These are phyloP conservation scores for Matsumyia berberina DNA, from an alignment of 2,888 invertebrate species.

Conservation along the genomic window DNA sequence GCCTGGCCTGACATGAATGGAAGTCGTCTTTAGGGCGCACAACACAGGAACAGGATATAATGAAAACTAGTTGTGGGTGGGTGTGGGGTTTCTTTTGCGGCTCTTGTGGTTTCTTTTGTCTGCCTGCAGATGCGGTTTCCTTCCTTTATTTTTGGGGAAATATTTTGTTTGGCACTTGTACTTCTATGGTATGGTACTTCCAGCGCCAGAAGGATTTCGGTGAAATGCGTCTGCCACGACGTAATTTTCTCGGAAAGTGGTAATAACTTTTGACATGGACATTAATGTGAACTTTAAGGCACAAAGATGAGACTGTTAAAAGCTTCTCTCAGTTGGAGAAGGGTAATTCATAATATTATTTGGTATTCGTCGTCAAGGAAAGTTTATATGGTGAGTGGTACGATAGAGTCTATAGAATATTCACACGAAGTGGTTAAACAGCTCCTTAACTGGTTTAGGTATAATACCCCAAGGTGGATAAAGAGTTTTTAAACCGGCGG, in stretches of 20 bases:
- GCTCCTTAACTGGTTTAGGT: no score
- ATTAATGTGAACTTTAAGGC: background rate
- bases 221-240: slow-evolving; percentile 23
- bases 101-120: slow-evolving; percentile 61
- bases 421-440: no score
- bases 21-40: slow-evolving; percentile 45
- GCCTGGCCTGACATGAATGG: slow-evolving; percentile 34
- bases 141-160: slow-evolving; percentile 11
- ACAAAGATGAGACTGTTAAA: slow-evolving; percentile 16
- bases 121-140: slow-evolving; percentile 24
- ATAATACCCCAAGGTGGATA: no score
- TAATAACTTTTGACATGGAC: slow-evolving; percentile 30
- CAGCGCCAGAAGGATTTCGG: background rate
- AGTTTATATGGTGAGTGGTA: slow-evolving; percentile 20
- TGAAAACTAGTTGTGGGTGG: slow-evolving; percentile 34
- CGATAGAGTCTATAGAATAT: no score
- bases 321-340: background rate
- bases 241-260: slow-evolving; percentile 11
- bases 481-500: no score
- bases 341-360: slow-evolving; percentile 48
- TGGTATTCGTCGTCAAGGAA: slow-evolving; percentile 42
- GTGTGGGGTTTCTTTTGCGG: slow-evolving; percentile 40
- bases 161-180: slow-evolving; percentile 39
- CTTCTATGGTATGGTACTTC: slow-evolving; percentile 5
- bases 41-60: slow-evolving; percentile 52